Conservation (phyloP, 2,797 vertebrate genomes). For the Peromyscus nudipes region DNA sequence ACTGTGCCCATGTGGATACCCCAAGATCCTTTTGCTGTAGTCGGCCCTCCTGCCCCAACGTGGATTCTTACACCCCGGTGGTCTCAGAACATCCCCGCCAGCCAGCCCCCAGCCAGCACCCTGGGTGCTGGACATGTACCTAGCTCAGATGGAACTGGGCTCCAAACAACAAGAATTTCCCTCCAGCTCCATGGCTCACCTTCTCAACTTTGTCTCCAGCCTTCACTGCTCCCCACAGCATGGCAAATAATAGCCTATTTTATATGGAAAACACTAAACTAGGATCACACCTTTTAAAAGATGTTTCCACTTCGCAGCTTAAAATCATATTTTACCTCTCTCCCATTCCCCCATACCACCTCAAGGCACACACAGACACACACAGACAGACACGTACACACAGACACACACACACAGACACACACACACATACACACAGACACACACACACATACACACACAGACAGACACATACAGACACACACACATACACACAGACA, state of each 20-base stretch:
- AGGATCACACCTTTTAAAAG: constrained; percentile 88
- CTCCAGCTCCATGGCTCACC: not conserved
- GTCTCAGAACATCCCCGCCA: rapidly evolving
- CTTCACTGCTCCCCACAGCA: constrained; percentile 69
- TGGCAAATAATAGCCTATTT: constrained; percentile 46
- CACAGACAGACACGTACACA: not conserved
- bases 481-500: constrained; percentile 2
- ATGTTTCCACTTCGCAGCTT: constrained; percentile 86
- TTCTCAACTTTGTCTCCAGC: constrained; percentile 63
- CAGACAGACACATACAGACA: not conserved
- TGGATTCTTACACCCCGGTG: rapidly evolving
- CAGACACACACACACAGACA: not conserved
- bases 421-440: not conserved
- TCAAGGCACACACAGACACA: not conserved
- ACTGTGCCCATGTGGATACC: rapidly evolving
- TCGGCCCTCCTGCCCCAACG: not conserved
- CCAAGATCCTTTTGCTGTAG: not conserved
- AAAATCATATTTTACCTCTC: constrained; percentile 73
- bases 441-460: not conserved
- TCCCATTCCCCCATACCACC: constrained; percentile 40
- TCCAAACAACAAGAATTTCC: not conserved
- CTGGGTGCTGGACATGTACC: not conserved
- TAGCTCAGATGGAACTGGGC: not conserved
- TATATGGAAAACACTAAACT: constrained; percentile 87
- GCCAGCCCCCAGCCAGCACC: not conserved